Base-by-base conservation (phyloP, 2,113 vertebrate genomes). In the Struthio camelus region DNA sequence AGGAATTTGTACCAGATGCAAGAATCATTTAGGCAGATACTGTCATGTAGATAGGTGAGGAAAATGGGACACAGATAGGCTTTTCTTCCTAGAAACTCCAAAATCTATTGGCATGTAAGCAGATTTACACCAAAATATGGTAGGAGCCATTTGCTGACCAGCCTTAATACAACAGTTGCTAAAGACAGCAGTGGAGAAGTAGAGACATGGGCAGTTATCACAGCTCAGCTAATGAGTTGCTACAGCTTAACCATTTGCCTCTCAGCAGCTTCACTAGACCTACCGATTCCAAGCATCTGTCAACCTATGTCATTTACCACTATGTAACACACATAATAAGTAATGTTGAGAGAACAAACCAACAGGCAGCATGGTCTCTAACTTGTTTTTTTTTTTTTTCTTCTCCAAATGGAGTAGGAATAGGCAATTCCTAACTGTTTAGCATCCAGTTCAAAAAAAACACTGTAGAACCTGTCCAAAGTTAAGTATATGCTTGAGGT, bases 1-100 rank as follows among this genome's bases (percentile, higher is more conserved):
- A 77, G 48, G 79, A 10, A 6, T 30, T 69, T 91, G 61, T 82
- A 38, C 4, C 28, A 73, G 76, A 76, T 11, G 27, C 76, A 80
- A 22, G n/a, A 80, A 40, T 20, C 48, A 8, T 72, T 76, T 18
- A 66, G 50, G 61, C 30, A 79, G 18, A n/a, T 59, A 32, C 27
- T 36, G 20, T 59, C 7, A 22, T 1, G 3, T 40, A 51, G 25
- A 32, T 1, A 9, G 56, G 7, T 22, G 28, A 80, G 44, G 28
- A 28, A 86, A 80, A 56, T 0, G 1, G 30, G 14, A 54, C 36
- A 40, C 1, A 1, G 3, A 8, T 1, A 58, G 76, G 4, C 34
- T 89, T 75, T 78, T 23, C 65, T 81, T 54, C 46, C 69, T 84
- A 61, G 14, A 54, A 17, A 6, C 7, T 59, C 80, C n/a, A 77